Evolutionary conservation across 1,140 invertebrate genomes (phyloP), one percentile per base, ranked within the genome.

Genomic region (Papilio dardanus): DNA sequence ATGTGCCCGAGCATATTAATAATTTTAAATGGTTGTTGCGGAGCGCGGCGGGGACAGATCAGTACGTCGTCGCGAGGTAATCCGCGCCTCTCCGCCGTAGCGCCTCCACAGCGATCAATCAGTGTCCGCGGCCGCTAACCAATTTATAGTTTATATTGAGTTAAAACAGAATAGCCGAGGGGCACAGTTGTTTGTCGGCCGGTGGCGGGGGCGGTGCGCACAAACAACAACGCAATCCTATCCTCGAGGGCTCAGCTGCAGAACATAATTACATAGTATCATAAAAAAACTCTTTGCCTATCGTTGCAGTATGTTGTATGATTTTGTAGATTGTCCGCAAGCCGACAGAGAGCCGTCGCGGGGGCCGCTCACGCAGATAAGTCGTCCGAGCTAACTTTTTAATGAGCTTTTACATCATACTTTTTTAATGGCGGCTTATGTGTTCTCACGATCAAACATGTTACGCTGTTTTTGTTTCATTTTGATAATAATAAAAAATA

Each of bases 141-240:
- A 77, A 81, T 76, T 81, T 79, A 77, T 80, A 81, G 77, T 79
- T 81, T 77, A 67, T 74, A 74, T 74, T 79, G 77, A 81, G 69
- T 74, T 81, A 76, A 74, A 75, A 77, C 77, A 77, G 69, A 42
- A 33, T 42, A 65, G 65, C 28, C 35, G 42, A 37, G 35, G 31
- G 31, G 8, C 16, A 19, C 35, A 21, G 35, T 66, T 30, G 31
- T 40, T 68, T 37, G 67, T 40, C 31, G 16, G 33, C 33, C 35
- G 35, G 35, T 69, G 33, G 54, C 21, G 24, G 12, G 21, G 21
- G 21, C 54, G 24, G 14, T 10, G 24, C 54, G 12, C 10, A 24
- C 10, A 54, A 3, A 54, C 10, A 30, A 28, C 21, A 28, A 54
- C 21, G 19, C 8, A 37, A 37, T 37, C 35, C 35, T 37, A 37